These are phyloP conservation scores for Stegophylla sp. DNA, from an alignment of 2,888 invertebrate species.

Conservation along the genomic window DNA sequence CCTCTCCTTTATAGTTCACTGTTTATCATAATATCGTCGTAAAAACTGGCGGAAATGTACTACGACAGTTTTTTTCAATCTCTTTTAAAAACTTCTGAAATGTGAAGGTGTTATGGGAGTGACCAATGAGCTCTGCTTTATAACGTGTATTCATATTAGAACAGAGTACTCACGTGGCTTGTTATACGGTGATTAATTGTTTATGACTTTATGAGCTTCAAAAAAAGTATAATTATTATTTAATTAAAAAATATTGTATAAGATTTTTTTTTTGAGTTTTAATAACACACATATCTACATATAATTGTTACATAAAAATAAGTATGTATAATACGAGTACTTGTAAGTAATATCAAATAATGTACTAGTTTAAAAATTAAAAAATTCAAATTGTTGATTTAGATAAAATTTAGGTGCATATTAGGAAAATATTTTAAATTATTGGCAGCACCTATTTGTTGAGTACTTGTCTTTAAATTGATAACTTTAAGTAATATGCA, in stretches of 20 bases:
- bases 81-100: slow-evolving; percentile 35
- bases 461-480: too few species aligned
- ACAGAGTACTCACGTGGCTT: neutral
- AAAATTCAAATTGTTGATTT: too few species aligned
- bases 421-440: too few species aligned
- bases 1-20: slow-evolving; percentile 11
- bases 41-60: slow-evolving; percentile 48
- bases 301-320: too few species aligned
- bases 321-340: too few species aligned
- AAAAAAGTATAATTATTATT: slow-evolving; percentile 28
- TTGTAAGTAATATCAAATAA: too few species aligned
- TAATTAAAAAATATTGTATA: slow-evolving; percentile 12
- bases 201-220: slow-evolving; percentile 2
- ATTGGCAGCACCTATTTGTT: too few species aligned
- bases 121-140: slow-evolving; percentile 34
- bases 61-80: slow-evolving; percentile 51
- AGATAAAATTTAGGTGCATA: too few species aligned
- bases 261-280: too few species aligned
- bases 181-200: neutral
- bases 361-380: too few species aligned
- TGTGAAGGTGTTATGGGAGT: slow-evolving; percentile 35
- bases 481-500: too few species aligned
- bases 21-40: slow-evolving; percentile 52
- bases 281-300: too few species aligned
- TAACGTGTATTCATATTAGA: neutral